A percentile compares a stretch with the other conserved stretches of the same genome.
Conservation (phyloP, 2,888 invertebrate species). For the Pristionchus arcanus region DNA sequence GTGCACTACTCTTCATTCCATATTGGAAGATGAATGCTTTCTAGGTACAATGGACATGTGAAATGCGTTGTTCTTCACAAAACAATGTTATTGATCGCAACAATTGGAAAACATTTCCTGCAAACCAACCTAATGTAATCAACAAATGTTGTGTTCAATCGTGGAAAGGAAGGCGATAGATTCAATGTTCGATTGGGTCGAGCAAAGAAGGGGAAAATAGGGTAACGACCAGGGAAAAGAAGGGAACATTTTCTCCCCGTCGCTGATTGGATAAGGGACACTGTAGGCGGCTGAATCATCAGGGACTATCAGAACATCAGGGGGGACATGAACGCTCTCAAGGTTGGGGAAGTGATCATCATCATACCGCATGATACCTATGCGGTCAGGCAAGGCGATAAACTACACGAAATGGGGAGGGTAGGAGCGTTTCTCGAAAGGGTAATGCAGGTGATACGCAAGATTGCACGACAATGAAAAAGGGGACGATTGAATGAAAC, state of each 20-base stretch:
- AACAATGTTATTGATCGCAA: too few relatives aligned
- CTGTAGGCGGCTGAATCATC: slow-evolving; percentile 35
- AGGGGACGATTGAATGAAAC: background rate
- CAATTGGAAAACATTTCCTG: background rate
- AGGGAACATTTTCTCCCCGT: background rate
- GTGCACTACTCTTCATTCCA: background rate
- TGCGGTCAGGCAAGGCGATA: background rate
- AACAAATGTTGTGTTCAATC: background rate
- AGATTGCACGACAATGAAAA: background rate
- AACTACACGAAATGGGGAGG: background rate
- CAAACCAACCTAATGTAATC: slow-evolving; percentile 14
- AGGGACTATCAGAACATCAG: background rate
- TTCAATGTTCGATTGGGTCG: slow-evolving; percentile 30
- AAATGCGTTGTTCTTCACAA: too few relatives aligned
- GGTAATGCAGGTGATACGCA: background rate
- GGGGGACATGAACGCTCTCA: background rate
- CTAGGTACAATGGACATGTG: too few relatives aligned
- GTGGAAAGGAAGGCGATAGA: background rate
- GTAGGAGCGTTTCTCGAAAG: background rate
- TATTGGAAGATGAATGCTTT: too few relatives aligned
- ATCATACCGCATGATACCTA: too few relatives aligned
- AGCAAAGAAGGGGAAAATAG: slow-evolving; percentile 3
- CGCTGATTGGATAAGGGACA: slow-evolving; percentile 46
- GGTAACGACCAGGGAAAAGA: background rate
- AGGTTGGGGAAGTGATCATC: background rate